A percentile compares a stretch with the other conserved stretches of the same genome.
These are phyloP conservation scores for Adrianichthys oophorus DNA, from an alignment of 2,797 vertebrate species.

Conservation along the genomic window DNA sequence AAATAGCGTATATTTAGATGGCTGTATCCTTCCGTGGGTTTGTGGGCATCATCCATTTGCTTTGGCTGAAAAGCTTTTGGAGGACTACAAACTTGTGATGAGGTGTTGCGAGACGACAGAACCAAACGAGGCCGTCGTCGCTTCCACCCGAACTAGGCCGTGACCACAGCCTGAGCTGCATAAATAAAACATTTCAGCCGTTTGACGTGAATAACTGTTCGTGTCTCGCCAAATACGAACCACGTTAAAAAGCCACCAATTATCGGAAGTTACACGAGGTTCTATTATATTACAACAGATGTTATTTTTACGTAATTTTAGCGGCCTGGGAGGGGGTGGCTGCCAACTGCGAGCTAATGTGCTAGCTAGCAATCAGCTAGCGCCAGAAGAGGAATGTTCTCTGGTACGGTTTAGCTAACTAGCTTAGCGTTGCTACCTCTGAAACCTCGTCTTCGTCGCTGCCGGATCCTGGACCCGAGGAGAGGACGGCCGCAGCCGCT, in stretches of 20 bases:
- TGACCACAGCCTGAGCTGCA: slow-evolving; percentile 70
- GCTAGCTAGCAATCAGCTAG: slow-evolving; percentile 59
- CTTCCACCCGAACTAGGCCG: slow-evolving; percentile 79
- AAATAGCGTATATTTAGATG: slow-evolving; percentile 49
- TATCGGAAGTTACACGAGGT: slow-evolving; percentile 1
- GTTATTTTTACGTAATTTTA: slow-evolving; percentile 68
- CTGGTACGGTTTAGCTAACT: slow-evolving; percentile 66
- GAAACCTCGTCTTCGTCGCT: slow-evolving; percentile 99
- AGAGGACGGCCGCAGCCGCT: slow-evolving; percentile 92
- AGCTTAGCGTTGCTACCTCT: slow-evolving; percentile 87
- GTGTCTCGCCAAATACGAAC: slow-evolving; percentile 36
- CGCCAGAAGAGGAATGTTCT: slow-evolving; percentile 73
- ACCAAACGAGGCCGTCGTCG: slow-evolving; percentile 71
- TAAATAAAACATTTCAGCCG: slow-evolving; percentile 76
- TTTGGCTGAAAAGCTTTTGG: slow-evolving; percentile 41
- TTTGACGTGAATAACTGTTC: slow-evolving; percentile 41
- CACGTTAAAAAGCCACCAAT: slow-evolving; percentile 21
- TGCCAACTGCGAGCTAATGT: slow-evolving; percentile 70
- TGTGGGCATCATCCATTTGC: slow-evolving; percentile 48
- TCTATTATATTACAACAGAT: slow-evolving; percentile 20
- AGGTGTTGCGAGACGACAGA: slow-evolving; percentile 68
- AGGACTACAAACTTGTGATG: slow-evolving; percentile 66
- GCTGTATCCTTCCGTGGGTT: slow-evolving; percentile 29
- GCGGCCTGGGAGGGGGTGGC: slow-evolving; percentile 72
- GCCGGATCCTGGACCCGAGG: slow-evolving; percentile 89